Evolutionary conservation across 2,797 vertebrate species (phyloP), one percentile per base, ranked within the genome.

Genomic region (Sciurus carolinensis): DNA sequence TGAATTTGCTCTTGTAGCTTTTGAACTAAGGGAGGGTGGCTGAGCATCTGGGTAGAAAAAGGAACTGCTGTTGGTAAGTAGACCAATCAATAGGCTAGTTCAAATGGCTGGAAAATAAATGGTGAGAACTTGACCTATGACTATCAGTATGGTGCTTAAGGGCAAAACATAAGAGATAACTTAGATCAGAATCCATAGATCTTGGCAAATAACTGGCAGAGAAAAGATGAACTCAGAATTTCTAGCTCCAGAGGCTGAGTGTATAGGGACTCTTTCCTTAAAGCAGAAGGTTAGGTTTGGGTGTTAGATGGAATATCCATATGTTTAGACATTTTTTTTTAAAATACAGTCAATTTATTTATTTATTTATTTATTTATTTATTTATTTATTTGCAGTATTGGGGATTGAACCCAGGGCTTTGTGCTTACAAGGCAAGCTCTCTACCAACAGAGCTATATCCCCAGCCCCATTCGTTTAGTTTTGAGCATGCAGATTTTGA

Each of bases 61-160:
- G 1, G 39, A 47, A 42, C 10, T 82, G 0, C 36, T 84, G 10
- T 50, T 22, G 11, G 20, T 79, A 86, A 96, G 85, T 28, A 54
- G 42, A 33, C 22, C 50, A 85, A 57, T 88, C 47, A 76, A 7
- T 50, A 87, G 20, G 44, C 2, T 59, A 76, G 33, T 59, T 64
- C 17, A 59, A 57, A 95, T 84, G 42, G 77, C 39, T 72, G 76
- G 30, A 92, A 33, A 44, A 18, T 72, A 92, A 91, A 76, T 88
- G 57, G 77, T 26, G n/a, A 89, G 33, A 54, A 72, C 7, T 77
- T 59, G 77, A 86, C 17, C 88, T 54, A n/a, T 1, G 24, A 86
- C 3, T 11, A 3, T 69, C 42, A 5, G 6, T 81, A 59, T 28
- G 36, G 20, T 52, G 28, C 8, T 66, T 20, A 33, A 57, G 20